Percentiles rank a stretch among this genome's conserved stretches.
phyloP scores from a whole-genome alignment of 2,797 vertebrate species.

The Arrhamphus sclerolepis region DNA sequence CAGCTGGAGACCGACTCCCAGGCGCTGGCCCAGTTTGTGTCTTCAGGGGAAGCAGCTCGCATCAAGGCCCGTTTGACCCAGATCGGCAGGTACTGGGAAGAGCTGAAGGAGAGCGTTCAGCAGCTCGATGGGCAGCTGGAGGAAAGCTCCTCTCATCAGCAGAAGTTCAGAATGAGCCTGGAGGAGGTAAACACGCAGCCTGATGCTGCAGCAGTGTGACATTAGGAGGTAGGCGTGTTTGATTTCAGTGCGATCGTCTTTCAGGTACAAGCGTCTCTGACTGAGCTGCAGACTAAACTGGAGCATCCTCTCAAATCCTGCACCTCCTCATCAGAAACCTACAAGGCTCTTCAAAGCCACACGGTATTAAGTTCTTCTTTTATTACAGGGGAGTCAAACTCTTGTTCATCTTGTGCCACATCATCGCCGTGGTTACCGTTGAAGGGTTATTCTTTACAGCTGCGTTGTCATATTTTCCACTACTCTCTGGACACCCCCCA shows the following conservation, averaged over 20 bases:
- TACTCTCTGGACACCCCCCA: too few relatives aligned
- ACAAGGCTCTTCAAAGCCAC: constrained; percentile 87
- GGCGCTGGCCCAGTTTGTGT: constrained; percentile 87
- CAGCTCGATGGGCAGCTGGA: constrained; percentile 83
- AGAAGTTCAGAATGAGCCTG: constrained; percentile 87
- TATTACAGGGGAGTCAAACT: too few relatives aligned
- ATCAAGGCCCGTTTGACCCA: constrained; percentile 94
- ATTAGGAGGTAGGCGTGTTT: background rate
- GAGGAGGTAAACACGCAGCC: constrained; percentile 78
- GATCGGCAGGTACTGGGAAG: constrained; percentile 92
- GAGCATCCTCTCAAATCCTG: constrained; percentile 83
- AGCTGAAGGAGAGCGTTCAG: constrained; percentile 86
- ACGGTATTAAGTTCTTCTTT: constrained; percentile 75
- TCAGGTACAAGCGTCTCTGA: constrained; percentile 83
- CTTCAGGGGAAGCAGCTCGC: constrained; percentile 89
- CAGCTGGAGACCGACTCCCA: constrained; percentile 87
- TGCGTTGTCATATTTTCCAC: too few relatives aligned
- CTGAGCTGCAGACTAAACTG: constrained; percentile 82
- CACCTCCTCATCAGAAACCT: constrained; percentile 89
- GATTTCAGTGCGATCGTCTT: constrained; percentile 18
- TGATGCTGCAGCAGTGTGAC: background rate
- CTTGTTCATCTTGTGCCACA: too few relatives aligned
- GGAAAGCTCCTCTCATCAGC: constrained; percentile 85
- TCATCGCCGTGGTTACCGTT: too few relatives aligned
- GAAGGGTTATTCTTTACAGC: too few relatives aligned